These are phyloP conservation scores for Sus cebifrons DNA, from an alignment of 2,797 vertebrate species.

Conservation along the genomic window DNA sequence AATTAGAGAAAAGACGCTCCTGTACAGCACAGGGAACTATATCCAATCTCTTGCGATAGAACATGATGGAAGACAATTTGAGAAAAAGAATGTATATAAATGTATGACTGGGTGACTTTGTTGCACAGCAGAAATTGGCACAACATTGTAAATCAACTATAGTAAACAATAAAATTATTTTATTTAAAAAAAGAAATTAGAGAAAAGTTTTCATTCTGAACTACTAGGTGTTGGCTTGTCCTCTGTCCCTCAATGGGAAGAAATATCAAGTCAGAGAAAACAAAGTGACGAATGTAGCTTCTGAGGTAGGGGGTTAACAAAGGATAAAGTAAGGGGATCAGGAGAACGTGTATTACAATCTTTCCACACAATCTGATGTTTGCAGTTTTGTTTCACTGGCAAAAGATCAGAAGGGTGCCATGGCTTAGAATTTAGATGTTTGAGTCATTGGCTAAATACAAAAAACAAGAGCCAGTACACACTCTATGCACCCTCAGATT, in stretches of 20 bases:
- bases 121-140: no score
- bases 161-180: no score
- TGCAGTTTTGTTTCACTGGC: conserved; percentile 34
- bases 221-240: conserved; percentile 11
- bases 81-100: no score
- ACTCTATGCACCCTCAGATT: not conserved
- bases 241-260: conserved; percentile 54
- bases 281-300: conserved; percentile 50
- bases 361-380: conserved; percentile 18
- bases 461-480: not conserved
- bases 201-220: conserved; percentile 3
- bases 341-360: not conserved
- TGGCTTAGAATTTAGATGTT: not conserved
- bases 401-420: not conserved
- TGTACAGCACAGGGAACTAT: no score
- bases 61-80: no score
- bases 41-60: no score
- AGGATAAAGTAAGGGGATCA: not conserved
- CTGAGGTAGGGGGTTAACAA: not conserved
- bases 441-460: not conserved
- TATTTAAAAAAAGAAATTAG: no score
- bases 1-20: conserved; percentile 40
- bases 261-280: conserved; percentile 65
- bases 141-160: no score
- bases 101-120: no score